Percentiles rank a stretch among this genome's conserved stretches.
Evolutionary conservation across 2,113 vertebrate genomes (phyloP).

Genomic region (Coptodon bakossiorum): DNA sequence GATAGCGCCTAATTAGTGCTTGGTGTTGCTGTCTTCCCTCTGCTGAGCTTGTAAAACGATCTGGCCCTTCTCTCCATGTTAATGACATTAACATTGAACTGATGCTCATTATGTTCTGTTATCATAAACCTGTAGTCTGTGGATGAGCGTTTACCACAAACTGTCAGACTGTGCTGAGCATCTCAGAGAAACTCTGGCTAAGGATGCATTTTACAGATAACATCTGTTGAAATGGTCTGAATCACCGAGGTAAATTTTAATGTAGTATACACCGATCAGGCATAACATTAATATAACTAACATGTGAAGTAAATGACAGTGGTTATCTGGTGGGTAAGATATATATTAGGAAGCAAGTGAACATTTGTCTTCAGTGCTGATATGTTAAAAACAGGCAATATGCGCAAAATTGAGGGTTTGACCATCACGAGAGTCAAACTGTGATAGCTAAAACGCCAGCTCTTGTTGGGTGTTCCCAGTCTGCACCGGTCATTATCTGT

Average conservation of each 20-base stretch:
- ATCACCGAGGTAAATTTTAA: neutral
- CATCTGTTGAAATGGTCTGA: neutral
- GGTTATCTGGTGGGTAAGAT: neutral
- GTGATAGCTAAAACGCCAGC: neutral
- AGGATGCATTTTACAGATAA: neutral
- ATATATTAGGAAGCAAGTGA: neutral
- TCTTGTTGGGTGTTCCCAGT: neutral
- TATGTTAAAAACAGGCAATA: neutral
- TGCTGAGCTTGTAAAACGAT: constrained; percentile 61
- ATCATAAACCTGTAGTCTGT: constrained; percentile 9
- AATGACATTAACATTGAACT: constrained; percentile 68
- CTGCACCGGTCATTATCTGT: neutral
- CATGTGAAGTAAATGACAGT: neutral
- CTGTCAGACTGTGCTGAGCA: neutral
- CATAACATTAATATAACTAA: neutral
- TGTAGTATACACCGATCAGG: neutral
- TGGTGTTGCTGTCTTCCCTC: constrained; percentile 49
- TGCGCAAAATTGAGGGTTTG: neutral
- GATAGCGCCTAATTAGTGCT: constrained; percentile 67
- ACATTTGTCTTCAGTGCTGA: neutral
- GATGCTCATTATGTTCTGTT: constrained; percentile 45
- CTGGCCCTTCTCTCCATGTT: constrained; percentile 14
- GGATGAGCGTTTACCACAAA: neutral
- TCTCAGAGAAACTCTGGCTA: neutral
- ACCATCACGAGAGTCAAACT: neutral